Percentiles rank a stretch among this genome's conserved stretches.
These are phyloP conservation scores for Rugalucina vietnamica DNA, from an alignment of 2,888 invertebrate genomes.

Conservation along the genomic window DNA sequence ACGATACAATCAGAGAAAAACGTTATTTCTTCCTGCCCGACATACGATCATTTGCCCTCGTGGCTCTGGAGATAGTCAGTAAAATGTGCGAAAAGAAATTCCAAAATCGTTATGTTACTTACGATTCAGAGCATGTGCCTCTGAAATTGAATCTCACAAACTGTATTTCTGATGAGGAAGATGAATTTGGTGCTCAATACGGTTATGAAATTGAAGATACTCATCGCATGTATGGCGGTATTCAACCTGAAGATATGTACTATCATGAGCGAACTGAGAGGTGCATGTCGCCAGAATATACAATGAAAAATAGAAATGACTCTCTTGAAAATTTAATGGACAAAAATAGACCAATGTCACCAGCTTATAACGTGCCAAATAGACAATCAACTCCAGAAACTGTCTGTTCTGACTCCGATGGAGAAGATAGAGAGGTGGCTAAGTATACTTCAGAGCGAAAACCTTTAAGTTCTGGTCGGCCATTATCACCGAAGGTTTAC, in stretches of 20 bases:
- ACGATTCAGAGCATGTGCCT: conserved; percentile 57
- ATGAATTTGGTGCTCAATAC: conserved; percentile 62
- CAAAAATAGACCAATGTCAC: conserved; percentile 47
- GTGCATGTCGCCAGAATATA: conserved; percentile 5
- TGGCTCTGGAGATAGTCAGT: conserved; percentile 74
- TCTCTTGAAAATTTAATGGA: conserved; percentile 55
- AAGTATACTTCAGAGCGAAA: conserved; percentile 7
- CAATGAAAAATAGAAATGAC: conserved; percentile 21
- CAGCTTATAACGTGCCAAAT: conserved; percentile 5
- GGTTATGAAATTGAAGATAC: conserved; percentile 61
- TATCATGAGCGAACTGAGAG: neutral
- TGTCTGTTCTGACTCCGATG: conserved; percentile 30
- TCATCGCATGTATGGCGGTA: conserved; percentile 53
- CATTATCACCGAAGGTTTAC: conserved; percentile 18
- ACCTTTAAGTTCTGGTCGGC: neutral
- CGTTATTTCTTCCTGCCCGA: conserved; percentile 77
- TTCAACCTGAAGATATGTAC: conserved; percentile 38
- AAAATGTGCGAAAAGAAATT: conserved; percentile 72
- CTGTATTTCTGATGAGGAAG: conserved; percentile 62
- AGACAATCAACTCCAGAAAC: conserved; percentile 30
- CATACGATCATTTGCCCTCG: conserved; percentile 76
- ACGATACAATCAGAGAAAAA: conserved; percentile 67
- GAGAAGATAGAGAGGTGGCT: conserved; percentile 31
- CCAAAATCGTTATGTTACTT: conserved; percentile 63
- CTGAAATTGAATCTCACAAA: conserved; percentile 51